Conservation (phyloP, 2,113 vertebrate genomes). For the Lycaon pictus region DNA sequence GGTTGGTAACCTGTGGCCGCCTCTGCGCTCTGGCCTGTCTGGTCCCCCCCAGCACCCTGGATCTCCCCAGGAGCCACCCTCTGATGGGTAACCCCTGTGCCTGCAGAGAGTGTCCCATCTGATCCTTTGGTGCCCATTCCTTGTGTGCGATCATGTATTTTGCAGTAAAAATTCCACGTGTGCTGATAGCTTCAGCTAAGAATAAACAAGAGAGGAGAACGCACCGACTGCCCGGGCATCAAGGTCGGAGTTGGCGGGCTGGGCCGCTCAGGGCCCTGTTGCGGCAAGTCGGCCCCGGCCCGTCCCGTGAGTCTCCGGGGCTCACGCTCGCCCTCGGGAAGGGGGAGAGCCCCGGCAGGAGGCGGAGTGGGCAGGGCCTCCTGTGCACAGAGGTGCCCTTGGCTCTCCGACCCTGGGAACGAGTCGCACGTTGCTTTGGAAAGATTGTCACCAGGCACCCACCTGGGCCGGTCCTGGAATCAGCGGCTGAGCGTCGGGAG, state of each 20-base stretch:
- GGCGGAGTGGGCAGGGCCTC: background rate
- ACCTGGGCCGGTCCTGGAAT: background rate
- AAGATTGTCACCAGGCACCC: background rate
- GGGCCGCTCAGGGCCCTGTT: background rate
- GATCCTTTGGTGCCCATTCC: background rate
- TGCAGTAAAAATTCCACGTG: background rate
- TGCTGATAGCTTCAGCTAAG: background rate
- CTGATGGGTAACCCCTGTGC: background rate
- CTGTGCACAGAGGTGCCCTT: background rate
- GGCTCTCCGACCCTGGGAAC: background rate
- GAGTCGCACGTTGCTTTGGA: background rate
- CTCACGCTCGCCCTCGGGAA: rapidly evolving
- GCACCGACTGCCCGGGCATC: background rate
- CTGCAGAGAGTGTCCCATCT: background rate
- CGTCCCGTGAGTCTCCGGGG: background rate
- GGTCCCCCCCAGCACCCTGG: too few species aligned
- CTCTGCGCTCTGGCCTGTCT: background rate
- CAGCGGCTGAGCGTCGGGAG: rapidly evolving
- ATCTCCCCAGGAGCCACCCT: background rate
- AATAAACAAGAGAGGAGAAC: background rate
- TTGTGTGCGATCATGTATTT: background rate
- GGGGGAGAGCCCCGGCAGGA: background rate
- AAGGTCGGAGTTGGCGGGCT: background rate
- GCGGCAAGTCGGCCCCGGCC: rapidly evolving
- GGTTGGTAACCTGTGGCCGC: background rate